Percentiles rank a stretch among this genome's conserved stretches.
These are phyloP conservation scores for Clarias batrachus DNA, from an alignment of 2,113 vertebrate genomes.

Conservation along the genomic window DNA sequence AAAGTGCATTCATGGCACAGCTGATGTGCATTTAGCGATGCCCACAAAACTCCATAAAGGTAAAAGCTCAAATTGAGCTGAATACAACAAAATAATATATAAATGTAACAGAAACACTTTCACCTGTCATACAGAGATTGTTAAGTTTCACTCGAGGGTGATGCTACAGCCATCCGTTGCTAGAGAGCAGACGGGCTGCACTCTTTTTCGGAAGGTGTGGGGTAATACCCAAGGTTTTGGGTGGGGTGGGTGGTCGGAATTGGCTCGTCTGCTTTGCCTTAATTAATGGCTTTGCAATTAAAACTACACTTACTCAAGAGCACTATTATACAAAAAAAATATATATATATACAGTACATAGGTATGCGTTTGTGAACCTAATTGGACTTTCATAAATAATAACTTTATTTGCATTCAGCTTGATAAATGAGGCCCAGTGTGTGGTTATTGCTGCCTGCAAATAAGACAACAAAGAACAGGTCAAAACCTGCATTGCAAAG, in stretches of 20 bases:
- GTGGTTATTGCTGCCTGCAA: constrained; percentile 47
- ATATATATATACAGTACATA: no score
- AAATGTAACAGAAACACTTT: neutral
- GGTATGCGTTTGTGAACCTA: neutral
- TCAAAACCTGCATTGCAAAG: constrained; percentile 13
- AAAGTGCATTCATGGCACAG: neutral
- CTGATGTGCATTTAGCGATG: neutral
- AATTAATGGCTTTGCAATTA: neutral
- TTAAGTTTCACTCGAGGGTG: no score
- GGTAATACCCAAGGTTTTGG: no score
- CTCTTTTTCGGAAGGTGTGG: no score
- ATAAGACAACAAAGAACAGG: constrained; percentile 21
- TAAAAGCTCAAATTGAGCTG: neutral
- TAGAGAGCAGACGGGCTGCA: no score
- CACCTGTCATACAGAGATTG: no score
- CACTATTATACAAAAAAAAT: neutral
- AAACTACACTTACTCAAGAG: neutral
- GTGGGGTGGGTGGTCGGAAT: no score
- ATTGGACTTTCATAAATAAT: neutral
- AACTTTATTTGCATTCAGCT: neutral
- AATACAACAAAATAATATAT: neutral
- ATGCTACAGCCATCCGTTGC: no score
- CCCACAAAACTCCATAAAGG: neutral
- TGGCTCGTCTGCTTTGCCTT: no score
- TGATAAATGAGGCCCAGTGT: constrained; percentile 21